These are phyloP conservation scores for Galerucella nymphaeae DNA, from an alignment of 2,888 invertebrate species.

Conservation along the genomic window DNA sequence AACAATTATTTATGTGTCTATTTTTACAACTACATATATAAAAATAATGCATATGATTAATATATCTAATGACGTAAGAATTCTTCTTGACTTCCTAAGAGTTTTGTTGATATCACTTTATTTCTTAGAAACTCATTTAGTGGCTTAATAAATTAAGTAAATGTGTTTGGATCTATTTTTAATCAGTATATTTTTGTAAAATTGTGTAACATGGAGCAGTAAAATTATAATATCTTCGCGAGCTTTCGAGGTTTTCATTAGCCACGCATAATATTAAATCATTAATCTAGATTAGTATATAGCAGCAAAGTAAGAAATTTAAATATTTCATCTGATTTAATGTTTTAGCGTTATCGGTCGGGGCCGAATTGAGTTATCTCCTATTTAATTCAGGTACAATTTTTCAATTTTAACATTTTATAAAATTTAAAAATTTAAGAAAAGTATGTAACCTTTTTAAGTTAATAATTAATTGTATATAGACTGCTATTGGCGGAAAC, in stretches of 20 bases:
- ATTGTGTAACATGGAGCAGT: constrained; percentile 16
- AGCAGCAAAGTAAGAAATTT: neutral
- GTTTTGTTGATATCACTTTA: constrained; percentile 2
- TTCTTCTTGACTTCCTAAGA: constrained; percentile 1
- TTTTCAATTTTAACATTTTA: too few species aligned
- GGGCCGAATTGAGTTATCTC: too few species aligned
- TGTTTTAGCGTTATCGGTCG: too few species aligned
- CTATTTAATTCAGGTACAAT: too few species aligned
- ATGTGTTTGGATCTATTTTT: constrained; percentile 16
- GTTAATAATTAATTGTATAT: too few species aligned
- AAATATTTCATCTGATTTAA: too few species aligned
- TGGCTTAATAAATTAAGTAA: constrained; percentile 18
- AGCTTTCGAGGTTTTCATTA: constrained; percentile 14
- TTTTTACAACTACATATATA: neutral
- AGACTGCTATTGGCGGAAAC: too few species aligned
- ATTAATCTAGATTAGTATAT: neutral
- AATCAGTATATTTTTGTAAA: constrained; percentile 19
- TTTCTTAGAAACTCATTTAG: constrained; percentile 2
- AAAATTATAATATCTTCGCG: constrained; percentile 16
- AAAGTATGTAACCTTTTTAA: too few species aligned
- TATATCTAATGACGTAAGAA: neutral
- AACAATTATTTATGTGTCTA: neutral
- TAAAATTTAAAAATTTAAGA: too few species aligned
- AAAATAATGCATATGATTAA: neutral
- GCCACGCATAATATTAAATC: neutral